Conservation (phyloP, 2,888 invertebrate species). For the Monochamus alternatus region DNA sequence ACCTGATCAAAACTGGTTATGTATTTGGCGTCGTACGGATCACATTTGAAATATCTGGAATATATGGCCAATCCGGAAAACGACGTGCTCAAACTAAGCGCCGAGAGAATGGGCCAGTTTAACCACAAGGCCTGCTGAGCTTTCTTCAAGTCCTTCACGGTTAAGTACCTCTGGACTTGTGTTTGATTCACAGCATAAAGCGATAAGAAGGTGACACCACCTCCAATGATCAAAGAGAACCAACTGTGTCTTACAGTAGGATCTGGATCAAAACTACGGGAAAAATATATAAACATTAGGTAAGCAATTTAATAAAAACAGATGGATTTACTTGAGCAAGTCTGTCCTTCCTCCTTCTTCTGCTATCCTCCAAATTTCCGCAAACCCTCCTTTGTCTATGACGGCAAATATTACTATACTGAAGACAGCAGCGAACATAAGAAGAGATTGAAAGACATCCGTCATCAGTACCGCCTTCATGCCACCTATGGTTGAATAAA, state of each 20-base stretch:
- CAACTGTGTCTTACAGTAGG: slow-evolving; percentile 89
- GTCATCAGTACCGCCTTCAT: slow-evolving; percentile 94
- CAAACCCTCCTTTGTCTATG: slow-evolving; percentile 80
- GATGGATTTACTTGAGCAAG: slow-evolving; percentile 75
- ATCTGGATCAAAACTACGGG: slow-evolving; percentile 81
- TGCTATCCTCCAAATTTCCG: slow-evolving; percentile 82
- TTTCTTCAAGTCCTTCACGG: slow-evolving; percentile 80
- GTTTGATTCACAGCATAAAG: slow-evolving; percentile 92
- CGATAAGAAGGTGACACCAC: slow-evolving; percentile 84
- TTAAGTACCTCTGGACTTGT: slow-evolving; percentile 83
- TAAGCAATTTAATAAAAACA: neutral
- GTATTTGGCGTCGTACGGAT: slow-evolving; percentile 79
- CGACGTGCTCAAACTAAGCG: slow-evolving; percentile 83
- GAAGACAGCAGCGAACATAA: slow-evolving; percentile 90
- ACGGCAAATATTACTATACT: slow-evolving; percentile 84
- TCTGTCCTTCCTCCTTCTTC: slow-evolving; percentile 80
- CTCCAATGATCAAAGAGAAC: slow-evolving; percentile 88
- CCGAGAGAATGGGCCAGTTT: slow-evolving; percentile 85
- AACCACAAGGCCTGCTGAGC: slow-evolving; percentile 85
- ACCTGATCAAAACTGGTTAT: slow-evolving; percentile 82
- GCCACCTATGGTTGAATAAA: slow-evolving; percentile 91
- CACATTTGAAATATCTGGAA: slow-evolving; percentile 87
- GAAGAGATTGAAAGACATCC: slow-evolving; percentile 86
- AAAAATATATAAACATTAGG: slow-evolving; percentile 32
- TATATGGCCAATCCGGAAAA: slow-evolving; percentile 85